phyloP scores from a whole-genome alignment of 1,140 invertebrate genomes.

The Lordiphosa clarofinis region DNA sequence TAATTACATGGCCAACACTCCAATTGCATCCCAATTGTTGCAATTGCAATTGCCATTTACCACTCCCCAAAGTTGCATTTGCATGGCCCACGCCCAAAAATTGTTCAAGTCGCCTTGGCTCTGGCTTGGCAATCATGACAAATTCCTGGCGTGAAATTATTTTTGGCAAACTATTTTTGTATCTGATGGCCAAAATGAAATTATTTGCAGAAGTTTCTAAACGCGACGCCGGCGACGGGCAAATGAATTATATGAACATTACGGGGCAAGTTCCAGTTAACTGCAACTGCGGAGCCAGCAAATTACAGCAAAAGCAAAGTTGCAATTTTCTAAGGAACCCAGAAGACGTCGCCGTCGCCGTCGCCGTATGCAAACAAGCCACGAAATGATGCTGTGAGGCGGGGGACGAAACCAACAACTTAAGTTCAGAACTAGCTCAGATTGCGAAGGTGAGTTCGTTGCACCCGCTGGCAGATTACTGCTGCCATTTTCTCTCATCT shows the following conservation, averaged over 20 bases:
- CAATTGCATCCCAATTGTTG: conserved; percentile 53
- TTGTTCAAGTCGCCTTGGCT: too few species aligned
- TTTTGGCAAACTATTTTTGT: conserved; percentile 26
- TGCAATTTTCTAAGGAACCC: conserved; percentile 37
- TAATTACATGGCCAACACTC: conserved; percentile 66
- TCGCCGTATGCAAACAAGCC: conserved; percentile 49
- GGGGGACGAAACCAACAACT: conserved; percentile 21
- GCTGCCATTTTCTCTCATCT: conserved; percentile 19
- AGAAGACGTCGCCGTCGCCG: conserved; percentile 17
- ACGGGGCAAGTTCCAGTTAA: conserved; percentile 60
- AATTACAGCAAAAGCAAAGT: conserved; percentile 52
- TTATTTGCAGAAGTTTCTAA: conserved; percentile 38
- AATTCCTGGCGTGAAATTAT: conserved; percentile 53
- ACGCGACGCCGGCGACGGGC: not conserved
- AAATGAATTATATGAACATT: conserved; percentile 67
- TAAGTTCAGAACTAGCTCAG: conserved; percentile 43
- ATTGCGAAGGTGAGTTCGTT: conserved; percentile 58
- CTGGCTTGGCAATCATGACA: conserved; percentile 52
- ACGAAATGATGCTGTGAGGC: conserved; percentile 19
- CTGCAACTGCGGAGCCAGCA: conserved; percentile 48
- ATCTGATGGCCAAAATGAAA: conserved; percentile 31
- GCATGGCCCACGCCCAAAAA: conserved; percentile 26
- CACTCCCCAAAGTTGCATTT: conserved; percentile 42
- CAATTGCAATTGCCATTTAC: conserved; percentile 23
- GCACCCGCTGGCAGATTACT: conserved; percentile 43